Evolutionary conservation across 2,113 vertebrate species (phyloP).

Genomic region (Antennarius striatus): DNA sequence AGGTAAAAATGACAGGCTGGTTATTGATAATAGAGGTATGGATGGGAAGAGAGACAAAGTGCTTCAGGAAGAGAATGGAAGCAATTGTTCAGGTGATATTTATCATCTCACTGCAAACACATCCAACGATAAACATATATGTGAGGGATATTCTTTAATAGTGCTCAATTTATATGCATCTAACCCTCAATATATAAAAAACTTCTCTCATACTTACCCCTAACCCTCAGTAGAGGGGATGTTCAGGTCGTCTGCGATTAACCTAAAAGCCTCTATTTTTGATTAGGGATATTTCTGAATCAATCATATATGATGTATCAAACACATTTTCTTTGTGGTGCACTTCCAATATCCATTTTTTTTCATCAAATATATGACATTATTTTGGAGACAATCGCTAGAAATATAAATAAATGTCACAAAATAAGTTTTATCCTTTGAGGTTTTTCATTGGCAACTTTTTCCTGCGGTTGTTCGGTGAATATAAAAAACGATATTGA

Average conservation of each 20-base stretch:
- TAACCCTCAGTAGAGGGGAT: constrained; percentile 23
- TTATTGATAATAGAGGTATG: constrained; percentile 1
- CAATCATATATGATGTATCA: not conserved
- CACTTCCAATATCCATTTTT: too few species aligned
- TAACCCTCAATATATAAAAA: constrained; percentile 15
- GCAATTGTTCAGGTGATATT: constrained; percentile 28
- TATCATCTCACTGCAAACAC: constrained; percentile 13
- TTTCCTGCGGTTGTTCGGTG: constrained; percentile 24
- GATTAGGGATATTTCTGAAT: not conserved
- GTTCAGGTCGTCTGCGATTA: constrained; percentile 24
- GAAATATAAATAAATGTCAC: too few species aligned
- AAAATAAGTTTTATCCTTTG: too few species aligned
- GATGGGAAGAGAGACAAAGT: not conserved
- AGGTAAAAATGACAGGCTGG: constrained; percentile 3
- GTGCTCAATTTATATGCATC: not conserved
- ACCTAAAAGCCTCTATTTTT: not conserved
- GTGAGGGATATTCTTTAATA: constrained; percentile 6
- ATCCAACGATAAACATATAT: not conserved
- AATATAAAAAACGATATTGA: constrained; percentile 7
- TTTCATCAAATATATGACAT: too few species aligned
- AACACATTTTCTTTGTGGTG: too few species aligned
- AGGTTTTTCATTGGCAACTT: too few species aligned
- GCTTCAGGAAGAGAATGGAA: constrained; percentile 28
- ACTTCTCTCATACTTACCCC: constrained; percentile 47
- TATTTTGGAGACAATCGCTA: too few species aligned